These are phyloP conservation scores for Drosophila erecta DNA, from an alignment of 1,140 invertebrate genomes.

Conservation along the genomic window DNA sequence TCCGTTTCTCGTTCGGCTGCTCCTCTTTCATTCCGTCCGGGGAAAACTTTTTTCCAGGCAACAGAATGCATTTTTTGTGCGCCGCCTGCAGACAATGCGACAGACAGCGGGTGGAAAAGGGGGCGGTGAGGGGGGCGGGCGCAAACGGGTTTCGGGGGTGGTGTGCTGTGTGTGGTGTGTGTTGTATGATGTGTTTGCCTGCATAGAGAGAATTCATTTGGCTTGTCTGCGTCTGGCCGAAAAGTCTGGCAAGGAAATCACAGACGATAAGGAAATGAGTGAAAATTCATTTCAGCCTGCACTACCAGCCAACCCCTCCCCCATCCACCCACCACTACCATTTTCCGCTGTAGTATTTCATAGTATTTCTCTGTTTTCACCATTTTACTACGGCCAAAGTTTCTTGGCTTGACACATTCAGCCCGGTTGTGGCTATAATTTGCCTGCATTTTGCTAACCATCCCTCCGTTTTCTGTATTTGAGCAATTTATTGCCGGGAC, in stretches of 20 bases:
- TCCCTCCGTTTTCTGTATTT: slow-evolving; percentile 49
- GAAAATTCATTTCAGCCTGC: slow-evolving; percentile 76
- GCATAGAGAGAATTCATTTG: slow-evolving; percentile 81
- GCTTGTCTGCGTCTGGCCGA: slow-evolving; percentile 42
- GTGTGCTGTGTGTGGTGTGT: background rate
- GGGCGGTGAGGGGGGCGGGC: background rate
- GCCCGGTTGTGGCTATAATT: slow-evolving; percentile 56
- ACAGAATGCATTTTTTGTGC: slow-evolving; percentile 81
- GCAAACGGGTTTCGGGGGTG: background rate
- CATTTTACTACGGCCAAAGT: slow-evolving; percentile 19
- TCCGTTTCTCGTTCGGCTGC: slow-evolving; percentile 17
- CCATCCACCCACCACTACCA: slow-evolving; percentile 8
- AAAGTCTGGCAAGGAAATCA: slow-evolving; percentile 78
- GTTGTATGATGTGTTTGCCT: slow-evolving; percentile 41
- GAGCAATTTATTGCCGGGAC: slow-evolving; percentile 74
- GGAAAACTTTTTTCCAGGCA: slow-evolving; percentile 61
- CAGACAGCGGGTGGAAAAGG: slow-evolving; percentile 26
- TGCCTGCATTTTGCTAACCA: slow-evolving; percentile 65
- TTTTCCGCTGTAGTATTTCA: slow-evolving; percentile 34
- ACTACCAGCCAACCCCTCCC: background rate
- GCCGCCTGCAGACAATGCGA: slow-evolving; percentile 65
- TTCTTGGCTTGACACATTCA: slow-evolving; percentile 31
- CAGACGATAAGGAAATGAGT: slow-evolving; percentile 83
- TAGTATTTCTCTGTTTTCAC: slow-evolving; percentile 43
- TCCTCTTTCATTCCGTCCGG: slow-evolving; percentile 18